phyloP scores from a whole-genome alignment of 2,113 vertebrate species.

The Mohoua ochrocephala region DNA sequence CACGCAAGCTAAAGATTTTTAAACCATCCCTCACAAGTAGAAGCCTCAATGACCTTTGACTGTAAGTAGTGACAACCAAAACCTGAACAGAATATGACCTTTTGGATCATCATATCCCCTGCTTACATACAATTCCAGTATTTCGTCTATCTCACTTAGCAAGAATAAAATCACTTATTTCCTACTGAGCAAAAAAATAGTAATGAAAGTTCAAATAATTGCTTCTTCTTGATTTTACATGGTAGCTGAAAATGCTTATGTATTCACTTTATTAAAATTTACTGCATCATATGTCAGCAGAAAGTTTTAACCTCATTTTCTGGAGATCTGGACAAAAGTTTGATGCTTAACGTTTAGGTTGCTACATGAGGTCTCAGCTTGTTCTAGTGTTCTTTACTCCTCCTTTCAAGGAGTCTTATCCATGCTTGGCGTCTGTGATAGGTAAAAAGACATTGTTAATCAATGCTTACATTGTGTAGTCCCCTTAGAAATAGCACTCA shows the following conservation, averaged over 20 bases:
- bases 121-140: neutral
- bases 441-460: constrained; percentile 69
- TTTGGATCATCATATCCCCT: neutral
- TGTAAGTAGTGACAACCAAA: neutral
- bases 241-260: neutral
- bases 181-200: neutral
- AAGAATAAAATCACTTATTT: neutral
- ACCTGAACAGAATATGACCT: neutral
- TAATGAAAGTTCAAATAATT: neutral
- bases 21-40: neutral
- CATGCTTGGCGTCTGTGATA: constrained; percentile 60
- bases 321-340: neutral
- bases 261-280: neutral
- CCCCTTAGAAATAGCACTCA: constrained; percentile 63
- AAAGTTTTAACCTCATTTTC: neutral
- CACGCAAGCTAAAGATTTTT: neutral
- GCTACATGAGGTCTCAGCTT: constrained; percentile 44
- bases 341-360: constrained; percentile 30
- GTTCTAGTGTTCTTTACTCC: neutral
- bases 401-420: constrained; percentile 46
- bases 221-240: neutral
- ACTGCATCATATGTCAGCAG: neutral
- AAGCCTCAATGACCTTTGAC: neutral
- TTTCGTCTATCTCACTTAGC: neutral
- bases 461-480: constrained; percentile 51